These are phyloP conservation scores for Nebria salina DNA, from an alignment of 2,888 invertebrate species.

Conservation along the genomic window DNA sequence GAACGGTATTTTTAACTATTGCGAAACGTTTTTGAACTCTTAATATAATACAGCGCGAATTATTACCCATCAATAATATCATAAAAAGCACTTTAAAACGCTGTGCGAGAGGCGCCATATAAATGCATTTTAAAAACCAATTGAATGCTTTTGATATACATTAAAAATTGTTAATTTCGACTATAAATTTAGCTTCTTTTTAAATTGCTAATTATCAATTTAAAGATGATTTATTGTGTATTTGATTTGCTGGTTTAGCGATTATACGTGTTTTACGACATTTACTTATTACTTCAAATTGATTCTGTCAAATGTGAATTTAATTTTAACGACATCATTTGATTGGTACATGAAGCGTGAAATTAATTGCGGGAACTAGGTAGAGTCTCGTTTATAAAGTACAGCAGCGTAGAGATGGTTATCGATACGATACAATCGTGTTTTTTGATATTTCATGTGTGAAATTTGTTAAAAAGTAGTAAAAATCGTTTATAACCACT, in stretches of 20 bases:
- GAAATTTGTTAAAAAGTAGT: background rate
- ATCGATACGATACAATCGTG: background rate
- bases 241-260: too few species aligned
- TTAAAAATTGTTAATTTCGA: too few species aligned
- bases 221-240: too few species aligned
- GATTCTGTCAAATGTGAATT: background rate
- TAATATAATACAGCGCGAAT: background rate
- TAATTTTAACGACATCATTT: background rate
- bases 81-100: background rate
- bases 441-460: background rate
- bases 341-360: background rate
- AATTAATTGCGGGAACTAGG: background rate
- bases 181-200: too few species aligned
- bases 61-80: background rate
- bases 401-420: background rate
- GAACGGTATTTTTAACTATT: background rate
- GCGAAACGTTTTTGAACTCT: background rate
- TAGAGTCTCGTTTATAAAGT: background rate
- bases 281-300: too few species aligned
- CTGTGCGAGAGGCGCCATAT: too few species aligned
- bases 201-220: too few species aligned
- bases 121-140: too few species aligned
- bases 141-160: too few species aligned
- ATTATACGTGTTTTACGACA: too few species aligned
- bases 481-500: background rate